Evolutionary conservation across 1,140 invertebrate species (phyloP).

Genomic region (Andricus grossulariae): DNA sequence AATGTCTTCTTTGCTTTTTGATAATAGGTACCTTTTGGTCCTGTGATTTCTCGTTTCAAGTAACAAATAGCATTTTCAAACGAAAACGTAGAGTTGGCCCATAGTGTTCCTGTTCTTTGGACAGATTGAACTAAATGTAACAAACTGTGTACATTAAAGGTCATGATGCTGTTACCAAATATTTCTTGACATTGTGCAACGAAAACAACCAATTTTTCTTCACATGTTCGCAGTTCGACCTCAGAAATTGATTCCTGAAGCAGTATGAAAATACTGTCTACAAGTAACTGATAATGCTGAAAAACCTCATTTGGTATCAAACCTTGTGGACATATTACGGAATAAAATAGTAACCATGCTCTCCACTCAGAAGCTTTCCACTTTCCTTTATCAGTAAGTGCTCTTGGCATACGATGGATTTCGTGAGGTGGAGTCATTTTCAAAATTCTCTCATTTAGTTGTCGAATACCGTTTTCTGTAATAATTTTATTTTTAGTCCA

Average conservation of each 20-base stretch:
- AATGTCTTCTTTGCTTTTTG: not conserved
- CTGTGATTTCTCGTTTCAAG: not conserved
- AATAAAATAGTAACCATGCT: constrained; percentile 33
- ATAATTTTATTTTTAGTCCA: constrained; percentile 40
- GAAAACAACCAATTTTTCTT: not conserved
- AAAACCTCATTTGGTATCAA: constrained; percentile 35
- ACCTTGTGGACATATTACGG: constrained; percentile 26
- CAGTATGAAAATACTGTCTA: constrained; percentile 33
- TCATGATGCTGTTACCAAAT: no score
- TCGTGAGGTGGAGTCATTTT: constrained; percentile 29
- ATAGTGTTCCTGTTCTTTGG: not conserved
- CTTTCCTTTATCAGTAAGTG: constrained; percentile 11
- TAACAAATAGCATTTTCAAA: not conserved
- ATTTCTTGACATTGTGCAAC: not conserved
- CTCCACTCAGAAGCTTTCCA: constrained; percentile 43
- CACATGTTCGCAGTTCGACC: not conserved
- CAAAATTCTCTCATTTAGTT: constrained; percentile 16
- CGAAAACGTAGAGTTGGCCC: not conserved
- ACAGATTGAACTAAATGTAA: not conserved
- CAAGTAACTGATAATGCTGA: constrained; percentile 33
- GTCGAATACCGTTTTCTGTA: not conserved
- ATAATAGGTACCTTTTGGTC: not conserved
- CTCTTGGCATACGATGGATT: constrained; percentile 35
- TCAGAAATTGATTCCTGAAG: constrained; percentile 32
- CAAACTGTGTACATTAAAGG: no score